Evolutionary conservation across 2,797 vertebrate genomes (phyloP).

Genomic region (Catharus ustulatus): DNA sequence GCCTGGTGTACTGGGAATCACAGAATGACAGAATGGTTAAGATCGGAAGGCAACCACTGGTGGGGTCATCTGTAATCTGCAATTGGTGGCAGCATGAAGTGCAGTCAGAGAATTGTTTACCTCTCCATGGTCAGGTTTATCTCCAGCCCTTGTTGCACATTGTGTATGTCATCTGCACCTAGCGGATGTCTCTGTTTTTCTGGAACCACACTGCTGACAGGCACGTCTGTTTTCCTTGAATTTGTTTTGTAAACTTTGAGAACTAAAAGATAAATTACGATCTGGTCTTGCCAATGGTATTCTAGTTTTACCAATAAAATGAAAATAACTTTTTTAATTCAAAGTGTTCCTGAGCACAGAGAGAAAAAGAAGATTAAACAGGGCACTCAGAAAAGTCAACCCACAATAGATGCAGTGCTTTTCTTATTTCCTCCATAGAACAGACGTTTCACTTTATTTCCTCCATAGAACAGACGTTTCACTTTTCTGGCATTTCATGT

Average conservation of each 20-base stretch:
- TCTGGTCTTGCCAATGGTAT: neutral
- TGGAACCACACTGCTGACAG: neutral
- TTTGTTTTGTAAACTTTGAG: neutral
- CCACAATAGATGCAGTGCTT: neutral
- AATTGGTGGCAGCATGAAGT: neutral
- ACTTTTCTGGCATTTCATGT: neutral
- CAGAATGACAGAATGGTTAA: neutral
- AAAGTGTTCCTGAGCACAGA: neutral
- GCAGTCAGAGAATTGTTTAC: neutral
- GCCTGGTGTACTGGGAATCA: rapidly evolving
- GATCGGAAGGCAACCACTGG: neutral
- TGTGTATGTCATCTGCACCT: neutral
- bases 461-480: neutral
- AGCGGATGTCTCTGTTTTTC: neutral
- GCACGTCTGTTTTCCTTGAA: neutral
- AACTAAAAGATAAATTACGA: neutral
- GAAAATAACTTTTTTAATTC: neutral
- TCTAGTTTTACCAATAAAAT: neutral
- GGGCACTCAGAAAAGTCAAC: neutral
- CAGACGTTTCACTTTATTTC: neutral
- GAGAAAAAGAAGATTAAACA: neutral
- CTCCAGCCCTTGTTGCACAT: neutral
- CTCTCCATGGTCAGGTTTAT: neutral
- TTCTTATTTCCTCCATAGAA: neutral
- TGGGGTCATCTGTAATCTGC: neutral